Evolutionary conservation across 2,113 vertebrate species (phyloP).

Genomic region (Tapirus terrestris): DNA sequence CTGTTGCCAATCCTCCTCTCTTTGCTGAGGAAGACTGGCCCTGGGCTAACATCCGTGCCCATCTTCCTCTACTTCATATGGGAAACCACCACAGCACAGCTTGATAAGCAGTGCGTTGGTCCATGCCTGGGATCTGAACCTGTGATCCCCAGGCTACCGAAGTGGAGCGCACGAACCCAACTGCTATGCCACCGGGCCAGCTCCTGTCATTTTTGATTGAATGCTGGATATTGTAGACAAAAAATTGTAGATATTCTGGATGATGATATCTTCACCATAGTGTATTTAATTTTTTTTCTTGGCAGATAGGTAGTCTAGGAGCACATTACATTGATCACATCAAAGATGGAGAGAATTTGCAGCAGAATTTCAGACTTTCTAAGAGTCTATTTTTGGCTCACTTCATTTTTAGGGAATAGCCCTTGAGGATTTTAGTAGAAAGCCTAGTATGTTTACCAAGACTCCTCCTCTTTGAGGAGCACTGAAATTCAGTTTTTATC

Average conservation of each 20-base stretch:
- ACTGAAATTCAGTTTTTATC: not conserved
- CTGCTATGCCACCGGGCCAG: too few species aligned
- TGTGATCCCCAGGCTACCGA: too few species aligned
- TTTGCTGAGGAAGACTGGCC: too few species aligned
- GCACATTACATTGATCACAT: not conserved
- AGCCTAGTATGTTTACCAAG: not conserved
- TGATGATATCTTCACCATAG: not conserved
- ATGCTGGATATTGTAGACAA: not conserved
- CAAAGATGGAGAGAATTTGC: not conserved
- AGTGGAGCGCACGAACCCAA: too few species aligned
- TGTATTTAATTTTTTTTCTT: not conserved
- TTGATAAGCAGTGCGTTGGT: too few species aligned
- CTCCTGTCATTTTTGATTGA: not conserved
- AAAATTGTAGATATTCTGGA: not conserved
- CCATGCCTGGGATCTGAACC: too few species aligned
- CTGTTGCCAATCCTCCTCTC: too few species aligned
- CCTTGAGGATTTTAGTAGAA: not conserved
- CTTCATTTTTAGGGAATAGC: not conserved
- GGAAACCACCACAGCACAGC: too few species aligned
- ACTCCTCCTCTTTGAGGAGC: not conserved
- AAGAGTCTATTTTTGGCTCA: not conserved
- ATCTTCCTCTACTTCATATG: too few species aligned
- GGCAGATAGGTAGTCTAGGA: not conserved
- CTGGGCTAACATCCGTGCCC: too few species aligned
- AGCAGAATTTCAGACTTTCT: not conserved